Percentiles rank a stretch among this genome's conserved stretches.
These are phyloP conservation scores for Hippocampus abdominalis DNA, from an alignment of 2,113 vertebrate species.

Conservation along the genomic window DNA sequence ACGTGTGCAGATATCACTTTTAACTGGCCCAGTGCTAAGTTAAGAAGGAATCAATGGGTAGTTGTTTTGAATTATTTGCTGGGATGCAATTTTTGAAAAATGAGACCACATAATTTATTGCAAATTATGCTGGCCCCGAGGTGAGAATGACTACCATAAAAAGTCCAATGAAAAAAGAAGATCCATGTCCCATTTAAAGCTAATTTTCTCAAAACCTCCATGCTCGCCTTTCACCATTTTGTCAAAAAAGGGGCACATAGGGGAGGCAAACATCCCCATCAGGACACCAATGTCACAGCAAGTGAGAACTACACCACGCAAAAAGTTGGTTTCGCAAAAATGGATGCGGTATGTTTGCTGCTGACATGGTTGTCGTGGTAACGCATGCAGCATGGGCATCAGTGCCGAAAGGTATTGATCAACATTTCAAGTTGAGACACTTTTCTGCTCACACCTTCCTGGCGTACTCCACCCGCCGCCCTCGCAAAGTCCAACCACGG, in stretches of 20 bases:
- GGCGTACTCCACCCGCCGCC: slow-evolving; percentile 59
- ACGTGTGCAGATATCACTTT: no score
- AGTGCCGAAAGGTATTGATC: not conserved
- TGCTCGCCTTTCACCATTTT: not conserved
- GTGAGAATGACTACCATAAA: not conserved
- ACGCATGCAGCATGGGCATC: not conserved
- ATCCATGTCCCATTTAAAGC: not conserved
- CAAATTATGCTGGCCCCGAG: no score
- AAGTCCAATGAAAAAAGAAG: not conserved
- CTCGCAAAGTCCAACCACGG: slow-evolving; percentile 76
- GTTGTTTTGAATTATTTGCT: no score
- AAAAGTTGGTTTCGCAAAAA: not conserved
- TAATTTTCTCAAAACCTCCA: not conserved
- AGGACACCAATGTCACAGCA: not conserved
- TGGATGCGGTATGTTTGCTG: not conserved
- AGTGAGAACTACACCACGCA: not conserved
- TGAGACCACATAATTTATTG: no score
- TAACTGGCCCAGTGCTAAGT: no score
- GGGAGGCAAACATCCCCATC: not conserved
- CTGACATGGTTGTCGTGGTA: not conserved
- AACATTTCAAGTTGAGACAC: not conserved
- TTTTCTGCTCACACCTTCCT: slow-evolving; percentile 69
- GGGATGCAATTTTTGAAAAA: no score
- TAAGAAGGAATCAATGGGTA: no score
- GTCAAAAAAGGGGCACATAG: not conserved